Conservation (phyloP, 2,113 vertebrate species). For the Leiothrix lutea region DNA sequence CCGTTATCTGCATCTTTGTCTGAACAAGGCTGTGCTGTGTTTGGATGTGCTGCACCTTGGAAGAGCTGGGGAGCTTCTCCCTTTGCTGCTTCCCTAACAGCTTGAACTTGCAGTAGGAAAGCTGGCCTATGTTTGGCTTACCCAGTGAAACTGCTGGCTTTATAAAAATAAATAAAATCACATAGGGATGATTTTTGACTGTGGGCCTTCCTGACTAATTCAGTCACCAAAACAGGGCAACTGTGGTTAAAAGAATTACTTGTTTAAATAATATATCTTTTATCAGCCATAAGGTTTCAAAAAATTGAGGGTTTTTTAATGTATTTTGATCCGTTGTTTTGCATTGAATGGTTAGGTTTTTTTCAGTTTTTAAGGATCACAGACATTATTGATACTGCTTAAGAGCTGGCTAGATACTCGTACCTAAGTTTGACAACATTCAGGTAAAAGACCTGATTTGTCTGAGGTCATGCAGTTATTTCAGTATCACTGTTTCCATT, state of each 20-base stretch:
- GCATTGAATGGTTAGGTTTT: background rate
- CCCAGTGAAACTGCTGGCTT: background rate
- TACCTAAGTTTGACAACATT: background rate
- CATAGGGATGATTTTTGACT: background rate
- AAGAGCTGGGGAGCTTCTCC: background rate
- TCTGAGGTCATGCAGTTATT: background rate
- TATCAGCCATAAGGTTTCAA: background rate
- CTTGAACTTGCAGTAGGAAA: background rate
- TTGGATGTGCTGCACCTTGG: background rate
- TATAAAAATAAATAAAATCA: background rate
- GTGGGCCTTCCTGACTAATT: background rate
- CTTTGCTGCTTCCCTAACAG: background rate
- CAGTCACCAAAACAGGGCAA: background rate
- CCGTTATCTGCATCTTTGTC: background rate
- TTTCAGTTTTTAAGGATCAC: background rate
- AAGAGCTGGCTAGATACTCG: background rate
- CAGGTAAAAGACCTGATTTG: background rate
- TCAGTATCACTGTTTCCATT: background rate
- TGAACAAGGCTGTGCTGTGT: background rate
- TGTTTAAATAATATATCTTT: background rate
- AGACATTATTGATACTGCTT: background rate
- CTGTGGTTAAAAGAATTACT: background rate
- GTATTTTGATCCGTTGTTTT: background rate
- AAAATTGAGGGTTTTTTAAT: background rate
- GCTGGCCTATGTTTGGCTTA: background rate